phyloP scores from a whole-genome alignment of 2,888 invertebrate species.

The Eulithis prunata region DNA sequence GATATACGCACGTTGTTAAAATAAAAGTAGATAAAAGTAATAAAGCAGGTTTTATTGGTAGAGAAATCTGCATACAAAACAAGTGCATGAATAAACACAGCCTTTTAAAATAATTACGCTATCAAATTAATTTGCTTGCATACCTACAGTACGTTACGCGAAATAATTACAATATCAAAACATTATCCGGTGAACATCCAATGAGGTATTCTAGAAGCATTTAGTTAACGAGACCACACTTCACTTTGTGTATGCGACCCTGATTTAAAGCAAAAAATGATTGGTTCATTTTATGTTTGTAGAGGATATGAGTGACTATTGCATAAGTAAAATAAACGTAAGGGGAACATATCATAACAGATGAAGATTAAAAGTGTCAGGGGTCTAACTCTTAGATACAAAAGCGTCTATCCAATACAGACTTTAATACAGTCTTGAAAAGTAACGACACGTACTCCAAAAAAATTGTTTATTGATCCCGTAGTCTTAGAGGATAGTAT shows the following conservation, averaged over 20 bases:
- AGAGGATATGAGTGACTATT: no score
- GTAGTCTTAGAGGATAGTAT: no score
- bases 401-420: no score
- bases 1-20: no score
- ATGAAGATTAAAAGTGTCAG: no score
- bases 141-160: conserved; percentile 23
- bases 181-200: conserved; percentile 30
- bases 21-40: no score
- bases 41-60: conserved; percentile 1
- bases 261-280: not conserved
- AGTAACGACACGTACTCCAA: no score
- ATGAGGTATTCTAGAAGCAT: conserved; percentile 16
- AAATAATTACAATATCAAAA: conserved; percentile 33
- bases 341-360: no score
- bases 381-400: no score
- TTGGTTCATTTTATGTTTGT: not conserved
- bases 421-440: no score
- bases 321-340: no score
- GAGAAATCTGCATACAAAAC: conserved; percentile 23
- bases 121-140: conserved; percentile 34
- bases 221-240: conserved; percentile 8
- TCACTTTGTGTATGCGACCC: not conserved
- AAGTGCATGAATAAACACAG: conserved; percentile 24
- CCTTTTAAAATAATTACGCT: conserved; percentile 30
- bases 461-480: no score